A percentile compares a stretch with the other conserved stretches of the same genome.
Conservation (phyloP, 2,888 invertebrate species). For the Tryphoninae sp. region DNA sequence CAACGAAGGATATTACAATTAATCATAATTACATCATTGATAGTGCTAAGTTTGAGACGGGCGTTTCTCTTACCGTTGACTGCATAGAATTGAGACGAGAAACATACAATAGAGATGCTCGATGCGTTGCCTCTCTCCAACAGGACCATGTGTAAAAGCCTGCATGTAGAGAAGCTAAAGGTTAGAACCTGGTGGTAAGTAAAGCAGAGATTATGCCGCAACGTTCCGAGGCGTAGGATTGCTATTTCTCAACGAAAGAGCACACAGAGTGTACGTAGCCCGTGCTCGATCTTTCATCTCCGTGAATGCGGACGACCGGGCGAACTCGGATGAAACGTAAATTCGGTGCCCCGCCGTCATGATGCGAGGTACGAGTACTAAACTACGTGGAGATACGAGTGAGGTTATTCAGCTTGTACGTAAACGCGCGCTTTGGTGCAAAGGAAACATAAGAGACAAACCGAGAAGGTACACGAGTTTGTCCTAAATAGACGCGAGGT, state of each 20-base stretch:
- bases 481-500: constrained; percentile 56
- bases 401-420: neutral
- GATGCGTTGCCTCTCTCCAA: constrained; percentile 57
- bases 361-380: constrained; percentile 7
- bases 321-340: neutral
- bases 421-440: neutral
- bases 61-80: neutral
- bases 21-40: constrained; percentile 72
- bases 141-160: neutral
- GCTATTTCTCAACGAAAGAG: neutral
- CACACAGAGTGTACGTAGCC: neutral
- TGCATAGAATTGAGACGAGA: constrained; percentile 19
- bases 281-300: neutral
- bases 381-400: constrained; percentile 2
- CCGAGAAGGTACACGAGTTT: constrained; percentile 38
- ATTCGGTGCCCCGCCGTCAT: constrained; percentile 11
- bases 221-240: neutral
- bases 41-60: constrained; percentile 54
- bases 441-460: constrained; percentile 15
- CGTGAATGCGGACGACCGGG: neutral
- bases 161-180: neutral
- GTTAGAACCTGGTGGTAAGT: neutral
- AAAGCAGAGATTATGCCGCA: neutral
- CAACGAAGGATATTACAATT: constrained; percentile 68
- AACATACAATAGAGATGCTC: constrained; percentile 67